These are phyloP conservation scores for Bombus polaris DNA, from an alignment of 1,140 invertebrate genomes.

Conservation along the genomic window DNA sequence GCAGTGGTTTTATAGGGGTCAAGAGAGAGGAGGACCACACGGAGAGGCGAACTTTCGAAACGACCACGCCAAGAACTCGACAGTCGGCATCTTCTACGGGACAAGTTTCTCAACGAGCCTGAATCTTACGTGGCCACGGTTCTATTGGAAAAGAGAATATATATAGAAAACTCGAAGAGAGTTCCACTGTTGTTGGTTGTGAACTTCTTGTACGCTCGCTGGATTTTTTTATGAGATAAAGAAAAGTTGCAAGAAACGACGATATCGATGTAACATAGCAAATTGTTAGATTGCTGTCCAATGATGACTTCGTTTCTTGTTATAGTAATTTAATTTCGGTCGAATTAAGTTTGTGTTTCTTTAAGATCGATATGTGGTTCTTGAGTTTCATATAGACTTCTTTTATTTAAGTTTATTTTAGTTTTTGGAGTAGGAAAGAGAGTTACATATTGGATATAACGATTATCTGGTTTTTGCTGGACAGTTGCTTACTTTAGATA, in stretches of 20 bases:
- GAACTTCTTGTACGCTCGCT: slow-evolving; percentile 19
- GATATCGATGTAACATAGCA: slow-evolving; percentile 16
- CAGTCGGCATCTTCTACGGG: slow-evolving; percentile 47
- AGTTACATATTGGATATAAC: too few relatives aligned
- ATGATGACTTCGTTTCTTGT: neutral
- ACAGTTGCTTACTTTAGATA: too few relatives aligned
- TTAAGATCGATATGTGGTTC: neutral
- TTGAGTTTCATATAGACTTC: neutral
- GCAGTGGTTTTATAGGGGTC: slow-evolving; percentile 25
- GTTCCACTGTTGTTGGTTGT: slow-evolving; percentile 21
- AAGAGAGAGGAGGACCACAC: slow-evolving; percentile 32
- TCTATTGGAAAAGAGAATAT: slow-evolving; percentile 26
- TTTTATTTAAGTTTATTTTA: neutral
- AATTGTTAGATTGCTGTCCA: slow-evolving; percentile 16
- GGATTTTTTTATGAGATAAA: slow-evolving; percentile 31
- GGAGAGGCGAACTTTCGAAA: slow-evolving; percentile 54
- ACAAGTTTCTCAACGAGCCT: slow-evolving; percentile 63
- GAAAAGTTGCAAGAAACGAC: neutral
- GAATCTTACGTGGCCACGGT: slow-evolving; percentile 51
- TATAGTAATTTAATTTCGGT: slow-evolving; percentile 18
- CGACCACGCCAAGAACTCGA: slow-evolving; percentile 33
- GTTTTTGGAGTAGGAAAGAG: neutral
- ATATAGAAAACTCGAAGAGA: slow-evolving; percentile 14
- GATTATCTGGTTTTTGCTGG: too few relatives aligned
- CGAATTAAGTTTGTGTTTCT: neutral